phyloP scores from a whole-genome alignment of 2,113 vertebrate genomes.

The Glaucomys volans region DNA sequence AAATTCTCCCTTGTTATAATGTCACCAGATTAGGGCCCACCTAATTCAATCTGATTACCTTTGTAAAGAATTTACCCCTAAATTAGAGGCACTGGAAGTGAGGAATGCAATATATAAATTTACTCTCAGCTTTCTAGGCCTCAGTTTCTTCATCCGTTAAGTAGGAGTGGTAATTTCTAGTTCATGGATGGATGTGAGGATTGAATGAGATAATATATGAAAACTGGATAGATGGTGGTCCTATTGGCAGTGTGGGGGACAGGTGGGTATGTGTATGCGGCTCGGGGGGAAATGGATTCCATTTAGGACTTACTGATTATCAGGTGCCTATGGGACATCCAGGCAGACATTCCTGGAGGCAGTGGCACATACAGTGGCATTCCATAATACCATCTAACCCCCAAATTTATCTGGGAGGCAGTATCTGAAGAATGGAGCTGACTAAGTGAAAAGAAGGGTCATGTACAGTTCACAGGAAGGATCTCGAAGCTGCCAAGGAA shows the following conservation, averaged over 20 bases:
- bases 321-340: not conserved
- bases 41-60: not conserved
- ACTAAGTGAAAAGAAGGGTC: not conserved
- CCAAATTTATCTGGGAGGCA: not conserved
- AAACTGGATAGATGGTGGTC: not conserved
- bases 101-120: not conserved
- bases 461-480: not conserved
- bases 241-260: not conserved
- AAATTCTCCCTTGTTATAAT: not conserved
- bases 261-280: fast-evolving
- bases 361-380: not conserved
- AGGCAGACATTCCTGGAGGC: not conserved
- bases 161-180: not conserved
- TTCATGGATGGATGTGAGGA: not conserved
- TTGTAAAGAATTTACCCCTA: not conserved
- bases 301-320: not conserved
- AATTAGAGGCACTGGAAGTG: not conserved
- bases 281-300: fast-evolving
- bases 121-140: not conserved
- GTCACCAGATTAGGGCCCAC: not conserved
- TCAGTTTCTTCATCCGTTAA: not conserved
- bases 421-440: not conserved
- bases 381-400: not conserved
- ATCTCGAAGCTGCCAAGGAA: not conserved
- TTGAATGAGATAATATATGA: not conserved